A percentile compares a stretch with the other conserved stretches of the same genome.
Evolutionary conservation across 64 coral and sea anemone species (phyloP).

Genomic region (Montipora cactus): DNA sequence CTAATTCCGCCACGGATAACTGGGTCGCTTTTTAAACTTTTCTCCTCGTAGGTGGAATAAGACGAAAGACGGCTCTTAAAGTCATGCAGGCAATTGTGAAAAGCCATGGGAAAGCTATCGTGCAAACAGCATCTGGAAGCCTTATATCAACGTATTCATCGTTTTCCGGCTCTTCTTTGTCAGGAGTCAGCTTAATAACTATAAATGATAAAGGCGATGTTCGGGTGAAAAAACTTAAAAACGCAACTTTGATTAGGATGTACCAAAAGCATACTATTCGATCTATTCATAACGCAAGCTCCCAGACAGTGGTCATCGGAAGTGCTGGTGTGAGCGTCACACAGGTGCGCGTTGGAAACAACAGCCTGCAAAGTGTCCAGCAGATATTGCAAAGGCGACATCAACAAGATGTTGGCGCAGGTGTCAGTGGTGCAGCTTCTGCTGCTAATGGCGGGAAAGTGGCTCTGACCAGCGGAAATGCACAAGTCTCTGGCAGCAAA

Average conservation of each 20-base stretch:
- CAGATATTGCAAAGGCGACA: constrained; percentile 26
- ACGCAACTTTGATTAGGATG: constrained; percentile 30
- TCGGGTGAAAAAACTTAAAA: constrained; percentile 18
- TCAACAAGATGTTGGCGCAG: not conserved
- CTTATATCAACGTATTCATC: constrained; percentile 36
- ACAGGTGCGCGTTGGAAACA: not conserved
- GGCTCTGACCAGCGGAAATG: not conserved
- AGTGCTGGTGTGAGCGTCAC: constrained; percentile 39
- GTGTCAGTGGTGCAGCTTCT: not conserved
- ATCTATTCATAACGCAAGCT: constrained; percentile 3
- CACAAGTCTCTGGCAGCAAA: constrained; percentile 5
- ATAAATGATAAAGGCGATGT: constrained; percentile 37
- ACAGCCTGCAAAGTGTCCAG: constrained; percentile 20
- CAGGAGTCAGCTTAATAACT: constrained; percentile 62
- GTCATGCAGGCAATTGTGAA: constrained; percentile 66
- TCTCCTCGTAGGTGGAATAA: constrained; percentile 4
- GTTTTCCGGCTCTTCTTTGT: constrained; percentile 7
- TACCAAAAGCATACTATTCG: constrained; percentile 37
- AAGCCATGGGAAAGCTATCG: constrained; percentile 65
- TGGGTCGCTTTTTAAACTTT: not conserved
- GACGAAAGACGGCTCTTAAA: constrained; percentile 33
- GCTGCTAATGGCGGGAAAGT: not conserved
- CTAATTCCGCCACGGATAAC: not conserved
- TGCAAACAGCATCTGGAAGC: constrained; percentile 50
- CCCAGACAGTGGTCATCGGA: constrained; percentile 11